Evolutionary conservation across 2,113 vertebrate genomes (phyloP).

Genomic region (Pitta sordida): DNA sequence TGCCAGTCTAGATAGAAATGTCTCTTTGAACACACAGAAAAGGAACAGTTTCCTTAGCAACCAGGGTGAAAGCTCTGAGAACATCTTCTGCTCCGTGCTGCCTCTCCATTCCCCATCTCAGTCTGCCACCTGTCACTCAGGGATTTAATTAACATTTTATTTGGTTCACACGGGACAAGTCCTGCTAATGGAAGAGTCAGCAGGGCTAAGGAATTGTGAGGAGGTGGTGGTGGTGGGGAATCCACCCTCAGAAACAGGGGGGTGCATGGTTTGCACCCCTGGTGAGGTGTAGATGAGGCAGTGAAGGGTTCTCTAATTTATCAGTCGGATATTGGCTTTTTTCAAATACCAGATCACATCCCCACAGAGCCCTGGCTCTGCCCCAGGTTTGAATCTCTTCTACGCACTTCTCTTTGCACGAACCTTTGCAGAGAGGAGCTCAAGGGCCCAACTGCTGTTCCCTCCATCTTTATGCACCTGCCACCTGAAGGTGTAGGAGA

Average conservation of each 20-base stretch:
- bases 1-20: not conserved
- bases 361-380: not conserved
- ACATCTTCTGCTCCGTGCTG: not conserved
- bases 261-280: not conserved
- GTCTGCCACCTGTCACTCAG: not conserved
- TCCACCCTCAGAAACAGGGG: not conserved
- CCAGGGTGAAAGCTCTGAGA: not conserved
- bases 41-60: constrained; percentile 61
- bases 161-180: not conserved
- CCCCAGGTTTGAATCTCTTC: not conserved
- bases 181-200: not conserved
- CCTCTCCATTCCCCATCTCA: not conserved
- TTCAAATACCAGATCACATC: not conserved
- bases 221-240: not conserved
- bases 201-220: not conserved
- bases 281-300: not conserved
- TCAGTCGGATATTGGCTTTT: not conserved
- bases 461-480: not conserved
- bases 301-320: not conserved
- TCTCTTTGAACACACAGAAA: constrained; percentile 26
- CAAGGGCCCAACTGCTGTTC: not conserved
- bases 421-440: not conserved
- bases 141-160: not conserved
- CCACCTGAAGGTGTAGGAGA: not conserved
- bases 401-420: not conserved